Percentiles rank a stretch among this genome's conserved stretches.
phyloP scores from a whole-genome alignment of 1,140 invertebrate species.

The Galleria mellonella region DNA sequence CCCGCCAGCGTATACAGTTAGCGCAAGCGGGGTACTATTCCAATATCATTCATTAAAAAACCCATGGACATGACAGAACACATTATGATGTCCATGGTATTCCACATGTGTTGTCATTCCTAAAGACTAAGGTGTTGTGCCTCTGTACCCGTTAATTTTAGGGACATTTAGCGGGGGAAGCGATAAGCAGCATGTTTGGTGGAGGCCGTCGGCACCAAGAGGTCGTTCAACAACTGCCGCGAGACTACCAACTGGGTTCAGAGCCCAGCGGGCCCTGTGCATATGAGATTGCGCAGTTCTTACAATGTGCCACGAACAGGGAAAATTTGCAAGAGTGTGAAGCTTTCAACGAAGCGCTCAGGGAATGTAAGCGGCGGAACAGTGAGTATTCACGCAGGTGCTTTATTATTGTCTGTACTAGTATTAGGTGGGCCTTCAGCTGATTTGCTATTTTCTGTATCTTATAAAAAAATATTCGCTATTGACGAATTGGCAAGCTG shows the following conservation, averaged over 20 bases:
- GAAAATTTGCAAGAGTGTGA: conserved; percentile 51
- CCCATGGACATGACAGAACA: too few species aligned
- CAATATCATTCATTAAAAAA: too few species aligned
- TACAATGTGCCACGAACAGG: conserved; percentile 43
- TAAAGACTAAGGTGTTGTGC: too few species aligned
- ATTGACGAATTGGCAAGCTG: too few species aligned
- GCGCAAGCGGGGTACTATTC: too few species aligned
- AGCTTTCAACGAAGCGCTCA: conserved; percentile 52
- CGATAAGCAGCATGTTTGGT: conserved; percentile 85
- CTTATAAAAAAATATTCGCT: not conserved
- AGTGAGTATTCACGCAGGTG: conserved; percentile 25
- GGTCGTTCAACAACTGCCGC: conserved; percentile 39
- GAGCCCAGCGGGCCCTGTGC: conserved; percentile 59
- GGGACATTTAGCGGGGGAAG: conserved; percentile 89
- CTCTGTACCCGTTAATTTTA: too few species aligned
- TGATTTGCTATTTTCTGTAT: not conserved
- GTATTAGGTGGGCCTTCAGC: too few species aligned
- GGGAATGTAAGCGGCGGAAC: conserved; percentile 52
- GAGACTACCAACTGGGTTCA: conserved; percentile 37
- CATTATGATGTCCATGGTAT: too few species aligned
- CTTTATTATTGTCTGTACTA: too few species aligned
- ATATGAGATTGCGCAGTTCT: conserved; percentile 54
- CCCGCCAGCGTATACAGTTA: too few species aligned
- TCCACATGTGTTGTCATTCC: too few species aligned
- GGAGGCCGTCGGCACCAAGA: conserved; percentile 80